Conservation (phyloP, 2,113 vertebrate genomes). For the Notothenia coriiceps region DNA sequence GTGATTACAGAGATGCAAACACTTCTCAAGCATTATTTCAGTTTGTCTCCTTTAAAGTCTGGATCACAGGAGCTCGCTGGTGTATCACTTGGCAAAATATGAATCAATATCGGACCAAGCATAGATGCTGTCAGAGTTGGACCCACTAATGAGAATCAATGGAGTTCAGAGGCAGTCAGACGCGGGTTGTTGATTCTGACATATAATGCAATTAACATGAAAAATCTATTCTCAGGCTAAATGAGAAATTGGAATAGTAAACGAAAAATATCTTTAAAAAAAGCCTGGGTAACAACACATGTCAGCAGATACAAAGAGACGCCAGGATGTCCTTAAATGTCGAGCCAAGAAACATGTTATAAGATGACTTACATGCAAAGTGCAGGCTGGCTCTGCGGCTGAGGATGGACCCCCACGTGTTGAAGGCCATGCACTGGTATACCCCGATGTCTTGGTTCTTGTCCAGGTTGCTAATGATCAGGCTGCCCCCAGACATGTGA, state of each 20-base stretch:
- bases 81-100: slow-evolving; percentile 58
- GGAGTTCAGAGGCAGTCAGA: slow-evolving; percentile 76
- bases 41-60: slow-evolving; percentile 45
- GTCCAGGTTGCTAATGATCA: slow-evolving; percentile 86
- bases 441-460: slow-evolving; percentile 85
- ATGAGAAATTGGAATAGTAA: slow-evolving; percentile 54
- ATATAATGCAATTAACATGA: slow-evolving; percentile 75
- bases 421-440: slow-evolving; percentile 88
- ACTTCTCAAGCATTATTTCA: slow-evolving; percentile 43
- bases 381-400: slow-evolving; percentile 87
- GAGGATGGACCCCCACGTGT: slow-evolving; percentile 84
- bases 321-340: slow-evolving; percentile 28
- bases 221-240: slow-evolving; percentile 67
- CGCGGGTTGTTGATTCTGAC: slow-evolving; percentile 75
- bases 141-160: slow-evolving; percentile 81
- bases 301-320: slow-evolving; percentile 42
- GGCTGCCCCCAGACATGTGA: slow-evolving; percentile 86
- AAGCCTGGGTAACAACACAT: slow-evolving; percentile 3
- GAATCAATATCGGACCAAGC: slow-evolving; percentile 65
- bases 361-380: slow-evolving; percentile 89
- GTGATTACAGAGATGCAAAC: slow-evolving; percentile 46
- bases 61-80: slow-evolving; percentile 34
- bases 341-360: slow-evolving; percentile 10
- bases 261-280: slow-evolving; percentile 2
- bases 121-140: slow-evolving; percentile 70